Conservation (phyloP, 2,888 invertebrate species). For the Oasisia sp. region DNA sequence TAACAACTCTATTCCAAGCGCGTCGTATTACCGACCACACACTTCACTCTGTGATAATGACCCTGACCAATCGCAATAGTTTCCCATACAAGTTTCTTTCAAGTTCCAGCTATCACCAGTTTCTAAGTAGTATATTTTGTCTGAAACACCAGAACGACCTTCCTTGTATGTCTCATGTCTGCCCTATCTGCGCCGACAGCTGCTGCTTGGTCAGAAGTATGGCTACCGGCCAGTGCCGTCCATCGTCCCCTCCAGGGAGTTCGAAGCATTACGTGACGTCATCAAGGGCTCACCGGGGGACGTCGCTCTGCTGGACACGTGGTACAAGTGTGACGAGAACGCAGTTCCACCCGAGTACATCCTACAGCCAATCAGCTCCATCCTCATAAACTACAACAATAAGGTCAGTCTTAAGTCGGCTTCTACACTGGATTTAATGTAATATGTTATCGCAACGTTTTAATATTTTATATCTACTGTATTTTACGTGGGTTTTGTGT, state of each 20-base stretch:
- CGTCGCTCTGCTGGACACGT: constrained; percentile 86
- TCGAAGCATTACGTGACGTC: constrained; percentile 87
- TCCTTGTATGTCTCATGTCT: background rate
- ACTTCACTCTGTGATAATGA: no score
- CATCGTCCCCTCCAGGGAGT: constrained; percentile 87
- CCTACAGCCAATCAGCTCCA: constrained; percentile 95
- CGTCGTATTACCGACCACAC: no score
- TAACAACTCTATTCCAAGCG: no score
- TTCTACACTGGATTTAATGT: background rate
- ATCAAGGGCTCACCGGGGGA: constrained; percentile 72
- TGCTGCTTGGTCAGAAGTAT: constrained; percentile 97
- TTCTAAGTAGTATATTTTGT: no score
- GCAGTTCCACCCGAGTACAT: constrained; percentile 95
- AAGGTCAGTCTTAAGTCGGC: constrained; percentile 73
- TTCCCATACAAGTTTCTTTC: no score
- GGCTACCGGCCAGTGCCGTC: constrained; percentile 98
- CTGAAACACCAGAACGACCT: background rate
- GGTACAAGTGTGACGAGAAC: constrained; percentile 97
- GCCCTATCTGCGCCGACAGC: constrained; percentile 67
- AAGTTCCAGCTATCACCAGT: no score
- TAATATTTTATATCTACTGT: background rate
- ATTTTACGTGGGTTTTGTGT: background rate
- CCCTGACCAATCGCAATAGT: no score
- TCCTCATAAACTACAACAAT: constrained; percentile 95
- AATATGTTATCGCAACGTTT: background rate